Conservation (phyloP, 1,140 invertebrate species). For the Chionoecetes opilio region DNA sequence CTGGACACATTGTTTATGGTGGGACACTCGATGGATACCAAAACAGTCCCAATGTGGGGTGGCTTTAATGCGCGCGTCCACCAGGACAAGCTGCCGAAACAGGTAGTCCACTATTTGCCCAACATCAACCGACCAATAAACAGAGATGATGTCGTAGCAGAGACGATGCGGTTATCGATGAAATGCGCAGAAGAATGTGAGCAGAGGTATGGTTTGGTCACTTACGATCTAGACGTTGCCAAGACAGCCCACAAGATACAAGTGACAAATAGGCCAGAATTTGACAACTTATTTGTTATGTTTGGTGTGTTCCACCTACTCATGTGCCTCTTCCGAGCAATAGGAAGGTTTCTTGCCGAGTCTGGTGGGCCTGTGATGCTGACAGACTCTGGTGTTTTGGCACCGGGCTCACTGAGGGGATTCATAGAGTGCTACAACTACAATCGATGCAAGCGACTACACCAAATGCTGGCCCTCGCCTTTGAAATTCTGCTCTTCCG, state of each 20-base stretch:
- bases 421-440: neutral
- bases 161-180: too few relatives aligned
- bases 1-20: too few relatives aligned
- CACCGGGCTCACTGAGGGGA: slow-evolving; percentile 16
- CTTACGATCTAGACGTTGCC: slow-evolving; percentile 35
- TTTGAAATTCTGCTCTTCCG: slow-evolving; percentile 20
- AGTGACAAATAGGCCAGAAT: neutral
- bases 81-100: too few relatives aligned
- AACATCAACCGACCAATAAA: too few relatives aligned
- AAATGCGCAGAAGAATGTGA: neutral
- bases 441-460: slow-evolving; percentile 45
- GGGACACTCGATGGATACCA: too few relatives aligned
- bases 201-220: neutral
- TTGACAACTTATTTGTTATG: slow-evolving; percentile 21
- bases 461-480: slow-evolving; percentile 35
- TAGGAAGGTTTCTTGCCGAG: slow-evolving; percentile 3
- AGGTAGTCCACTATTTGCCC: too few relatives aligned
- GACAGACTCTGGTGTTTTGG: neutral
- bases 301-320: slow-evolving; percentile 20
- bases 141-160: too few relatives aligned
- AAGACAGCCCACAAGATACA: slow-evolving; percentile 46
- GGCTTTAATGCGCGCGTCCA: too few relatives aligned
- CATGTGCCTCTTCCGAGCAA: slow-evolving; percentile 12
- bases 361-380: neutral
- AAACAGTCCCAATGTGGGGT: too few relatives aligned